phyloP scores from a whole-genome alignment of 2,797 vertebrate species.

The Phyllotis vaccarum region DNA sequence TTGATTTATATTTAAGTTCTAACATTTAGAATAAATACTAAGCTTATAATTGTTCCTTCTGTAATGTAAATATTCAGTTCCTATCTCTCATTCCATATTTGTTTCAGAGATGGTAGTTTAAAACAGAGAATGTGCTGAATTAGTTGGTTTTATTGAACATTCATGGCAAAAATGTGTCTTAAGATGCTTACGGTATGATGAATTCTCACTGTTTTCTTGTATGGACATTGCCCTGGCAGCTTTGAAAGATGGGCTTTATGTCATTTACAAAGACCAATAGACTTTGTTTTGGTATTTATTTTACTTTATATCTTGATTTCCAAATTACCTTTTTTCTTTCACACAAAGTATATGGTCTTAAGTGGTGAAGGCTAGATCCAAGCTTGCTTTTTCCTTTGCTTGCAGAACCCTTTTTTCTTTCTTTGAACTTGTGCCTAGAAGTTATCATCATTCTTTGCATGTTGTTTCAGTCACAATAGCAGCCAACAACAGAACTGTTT shows the following conservation, averaged over 20 bases:
- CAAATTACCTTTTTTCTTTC: background rate
- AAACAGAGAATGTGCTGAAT: background rate
- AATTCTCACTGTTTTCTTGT: background rate
- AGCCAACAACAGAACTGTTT: background rate
- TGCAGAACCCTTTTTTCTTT: background rate
- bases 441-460: background rate
- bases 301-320: background rate
- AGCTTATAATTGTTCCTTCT: background rate
- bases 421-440: background rate
- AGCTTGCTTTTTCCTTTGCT: background rate
- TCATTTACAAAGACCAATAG: background rate
- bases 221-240: rapidly evolving
- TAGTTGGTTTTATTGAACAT: background rate
- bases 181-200: background rate
- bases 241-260: background rate
- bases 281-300: background rate
- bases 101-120: background rate
- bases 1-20: background rate
- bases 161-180: background rate
- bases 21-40: background rate
- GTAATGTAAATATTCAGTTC: background rate
- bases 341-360: background rate
- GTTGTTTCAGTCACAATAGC: background rate
- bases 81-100: background rate
- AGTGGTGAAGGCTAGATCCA: background rate